Evolutionary conservation across 2,888 invertebrate species (phyloP).

Genomic region (Cerastoderma edule): DNA sequence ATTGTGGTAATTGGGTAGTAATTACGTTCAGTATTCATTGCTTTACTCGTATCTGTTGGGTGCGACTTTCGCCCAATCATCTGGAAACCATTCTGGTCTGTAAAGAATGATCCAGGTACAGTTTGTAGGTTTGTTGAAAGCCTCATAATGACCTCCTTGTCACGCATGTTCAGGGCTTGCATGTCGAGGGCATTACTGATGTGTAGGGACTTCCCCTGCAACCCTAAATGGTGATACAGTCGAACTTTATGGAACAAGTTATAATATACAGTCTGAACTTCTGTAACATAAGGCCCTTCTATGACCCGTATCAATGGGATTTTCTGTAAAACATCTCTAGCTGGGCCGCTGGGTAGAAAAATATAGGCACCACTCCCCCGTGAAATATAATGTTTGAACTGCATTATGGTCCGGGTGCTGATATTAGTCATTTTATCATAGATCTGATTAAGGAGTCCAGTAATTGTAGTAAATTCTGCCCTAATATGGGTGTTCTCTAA

Average conservation of each 20-base stretch:
- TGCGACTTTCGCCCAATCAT: slow-evolving; percentile 73
- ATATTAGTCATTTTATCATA: slow-evolving; percentile 90
- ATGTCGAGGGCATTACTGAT: slow-evolving; percentile 74
- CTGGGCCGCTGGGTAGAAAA: slow-evolving; percentile 78
- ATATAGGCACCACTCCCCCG: slow-evolving; percentile 82
- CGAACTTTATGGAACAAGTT: slow-evolving; percentile 68
- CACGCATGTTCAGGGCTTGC: slow-evolving; percentile 65
- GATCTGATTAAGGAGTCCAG: slow-evolving; percentile 88
- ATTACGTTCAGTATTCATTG: slow-evolving; percentile 76
- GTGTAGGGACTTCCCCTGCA: slow-evolving; percentile 68
- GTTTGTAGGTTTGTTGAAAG: slow-evolving; percentile 72
- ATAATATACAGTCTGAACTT: slow-evolving; percentile 90
- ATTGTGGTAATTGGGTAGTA: slow-evolving; percentile 82
- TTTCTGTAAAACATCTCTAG: slow-evolving; percentile 62
- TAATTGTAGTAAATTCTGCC: slow-evolving; percentile 67
- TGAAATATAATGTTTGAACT: slow-evolving; percentile 94
- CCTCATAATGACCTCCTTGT: slow-evolving; percentile 81
- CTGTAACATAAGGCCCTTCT: slow-evolving; percentile 93
- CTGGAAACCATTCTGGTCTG: slow-evolving; percentile 82
- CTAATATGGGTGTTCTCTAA: slow-evolving; percentile 72
- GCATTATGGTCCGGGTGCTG: slow-evolving; percentile 85
- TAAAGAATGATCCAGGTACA: slow-evolving; percentile 71
- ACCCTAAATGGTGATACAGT: slow-evolving; percentile 69
- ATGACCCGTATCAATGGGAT: slow-evolving; percentile 90
- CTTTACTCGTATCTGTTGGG: slow-evolving; percentile 56